A percentile compares a stretch with the other conserved stretches of the same genome.
Conservation (phyloP, 2,797 vertebrate genomes). For the Crocodylus rhombifer region DNA sequence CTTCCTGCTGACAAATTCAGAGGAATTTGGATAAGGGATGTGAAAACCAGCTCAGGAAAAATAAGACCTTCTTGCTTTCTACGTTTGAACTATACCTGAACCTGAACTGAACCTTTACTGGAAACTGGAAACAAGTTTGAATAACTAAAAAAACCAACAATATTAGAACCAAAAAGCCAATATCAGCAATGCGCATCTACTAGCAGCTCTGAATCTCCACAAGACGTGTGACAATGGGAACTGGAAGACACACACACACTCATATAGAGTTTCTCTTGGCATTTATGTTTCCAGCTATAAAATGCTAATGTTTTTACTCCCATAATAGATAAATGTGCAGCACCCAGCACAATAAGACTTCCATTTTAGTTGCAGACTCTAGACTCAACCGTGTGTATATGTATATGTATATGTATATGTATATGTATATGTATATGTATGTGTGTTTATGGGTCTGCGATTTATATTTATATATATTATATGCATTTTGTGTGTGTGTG, state of each 20-base stretch:
- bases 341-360: background rate
- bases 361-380: background rate
- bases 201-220: background rate
- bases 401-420: no score
- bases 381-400: background rate
- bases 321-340: background rate
- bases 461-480: no score
- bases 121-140: background rate
- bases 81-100: slow-evolving; percentile 66
- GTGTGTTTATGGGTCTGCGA: no score
- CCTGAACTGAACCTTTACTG: slow-evolving; percentile 4
- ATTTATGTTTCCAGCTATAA: background rate
- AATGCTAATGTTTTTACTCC: background rate
- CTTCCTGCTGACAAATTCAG: slow-evolving; percentile 54
- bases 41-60: slow-evolving; percentile 57
- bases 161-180: background rate
- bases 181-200: background rate
- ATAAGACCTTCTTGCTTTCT: slow-evolving; percentile 36
- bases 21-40: slow-evolving; percentile 22
- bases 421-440: no score
- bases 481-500: no score
- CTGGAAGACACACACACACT: background rate
- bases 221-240: background rate
- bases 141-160: background rate
- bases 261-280: background rate